Base-by-base conservation (phyloP, 1,140 invertebrate genomes). In the Paraescarpia echinospica region DNA sequence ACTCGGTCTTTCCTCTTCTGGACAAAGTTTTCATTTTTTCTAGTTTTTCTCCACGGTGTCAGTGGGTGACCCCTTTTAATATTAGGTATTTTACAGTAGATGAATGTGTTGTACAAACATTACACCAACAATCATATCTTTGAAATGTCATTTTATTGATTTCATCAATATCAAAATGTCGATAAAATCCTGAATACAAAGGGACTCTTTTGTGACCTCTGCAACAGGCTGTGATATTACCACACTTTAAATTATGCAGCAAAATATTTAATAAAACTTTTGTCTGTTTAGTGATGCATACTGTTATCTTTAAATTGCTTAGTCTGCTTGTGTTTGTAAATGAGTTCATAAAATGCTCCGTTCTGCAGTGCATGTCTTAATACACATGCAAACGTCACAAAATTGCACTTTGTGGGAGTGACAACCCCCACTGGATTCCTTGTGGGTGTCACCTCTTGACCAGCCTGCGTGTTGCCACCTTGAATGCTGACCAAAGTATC, bases 401-500 rank as follows among this genome's bases (percentile, higher is more conserved):
- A 12, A 77, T 77, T 77, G 27, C 27, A 77, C 27, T 77, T 77
- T 27, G 59, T 31, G 22, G 4, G 59, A 77, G 9, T 31, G 59
- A 77, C 18, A 4, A 4, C 59, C 22, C 59, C 22, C 59, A 22
- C 4, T 77, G 59, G 59, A 33, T 91, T 91, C 34, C 90, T 91
- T 91, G 34, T 33, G 33, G n/a, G 35, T 59, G 35, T 91, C 35
- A 48, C 35, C 35, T 91, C 33, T 59, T 91, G 35, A 91, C 18
- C 33, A 91, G 34, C 31, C 35, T 91, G 22, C n/a, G 1, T 18
- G 51, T 35, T 9, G 31, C 34, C 51, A 95, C 94, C 93, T 94
- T 93, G 31, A 95, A 90, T 35, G 95, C 94, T 90, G 94, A 94
- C 94, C 94, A 94, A 90, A 95, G 92, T 22, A 95, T 91, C 12